Evolutionary conservation across 2,888 invertebrate species (phyloP).

Genomic region (Andrena minutula): DNA sequence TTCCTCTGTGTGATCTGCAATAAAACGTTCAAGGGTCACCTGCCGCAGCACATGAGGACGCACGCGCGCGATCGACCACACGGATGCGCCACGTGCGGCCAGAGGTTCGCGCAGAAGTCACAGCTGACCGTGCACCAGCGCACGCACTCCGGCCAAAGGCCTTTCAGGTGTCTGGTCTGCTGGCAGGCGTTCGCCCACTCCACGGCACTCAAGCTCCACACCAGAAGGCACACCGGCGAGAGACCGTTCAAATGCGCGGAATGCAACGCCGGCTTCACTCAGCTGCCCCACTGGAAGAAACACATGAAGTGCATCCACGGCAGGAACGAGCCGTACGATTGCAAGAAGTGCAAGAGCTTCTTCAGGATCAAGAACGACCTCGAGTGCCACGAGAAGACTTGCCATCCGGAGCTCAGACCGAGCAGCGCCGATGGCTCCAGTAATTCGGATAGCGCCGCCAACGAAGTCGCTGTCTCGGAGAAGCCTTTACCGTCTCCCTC

Average conservation of each 20-base stretch:
- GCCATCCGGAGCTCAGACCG: conserved; percentile 60
- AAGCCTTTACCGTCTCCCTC: conserved; percentile 75
- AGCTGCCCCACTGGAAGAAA: conserved; percentile 94
- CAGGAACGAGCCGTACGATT: conserved; percentile 91
- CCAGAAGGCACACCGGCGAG: conserved; percentile 93
- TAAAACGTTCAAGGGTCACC: conserved; percentile 92
- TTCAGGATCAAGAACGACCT: conserved; percentile 92
- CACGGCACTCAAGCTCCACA: conserved; percentile 93
- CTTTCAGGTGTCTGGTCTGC: conserved; percentile 93
- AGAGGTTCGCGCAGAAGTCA: conserved; percentile 93
- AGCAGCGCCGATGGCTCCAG: background rate
- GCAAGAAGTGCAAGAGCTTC: conserved; percentile 90
- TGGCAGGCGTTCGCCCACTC: conserved; percentile 93
- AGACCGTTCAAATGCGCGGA: conserved; percentile 91
- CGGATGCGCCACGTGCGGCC: conserved; percentile 92
- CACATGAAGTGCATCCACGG: conserved; percentile 95
- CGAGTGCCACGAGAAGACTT: conserved; percentile 87
- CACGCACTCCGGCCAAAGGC: conserved; percentile 93
- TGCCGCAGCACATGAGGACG: conserved; percentile 93
- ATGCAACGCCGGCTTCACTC: conserved; percentile 90
- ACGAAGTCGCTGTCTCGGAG: conserved; percentile 37
- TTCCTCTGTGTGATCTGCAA: conserved; percentile 93
- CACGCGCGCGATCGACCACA: conserved; percentile 92
- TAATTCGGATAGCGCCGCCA: background rate
- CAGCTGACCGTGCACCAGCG: conserved; percentile 94